A percentile compares a stretch with the other conserved stretches of the same genome.
phyloP scores from a whole-genome alignment of 2,797 vertebrate species.

The Spatula versicolor region DNA sequence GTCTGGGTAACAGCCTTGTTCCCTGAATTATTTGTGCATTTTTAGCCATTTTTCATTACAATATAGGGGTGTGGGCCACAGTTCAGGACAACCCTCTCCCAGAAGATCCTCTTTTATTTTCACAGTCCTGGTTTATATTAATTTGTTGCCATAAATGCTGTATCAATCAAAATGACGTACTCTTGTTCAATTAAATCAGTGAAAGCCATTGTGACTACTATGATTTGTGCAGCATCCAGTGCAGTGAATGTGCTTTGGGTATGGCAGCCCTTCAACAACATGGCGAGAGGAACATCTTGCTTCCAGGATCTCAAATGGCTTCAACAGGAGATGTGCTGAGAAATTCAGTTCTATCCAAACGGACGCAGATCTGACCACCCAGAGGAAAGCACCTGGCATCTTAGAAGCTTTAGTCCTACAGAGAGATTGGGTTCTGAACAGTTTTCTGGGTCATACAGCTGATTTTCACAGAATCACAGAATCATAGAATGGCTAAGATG shows the following conservation, averaged over 20 bases:
- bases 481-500: too few species aligned
- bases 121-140: not conserved
- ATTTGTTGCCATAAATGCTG: not conserved
- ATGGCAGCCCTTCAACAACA: not conserved
- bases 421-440: not conserved
- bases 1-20: not conserved
- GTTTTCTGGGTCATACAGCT: not conserved
- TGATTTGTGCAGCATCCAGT: not conserved
- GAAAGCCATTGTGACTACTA: not conserved
- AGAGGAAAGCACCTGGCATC: not conserved
- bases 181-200: not conserved
- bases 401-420: not conserved
- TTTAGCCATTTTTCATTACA: not conserved
- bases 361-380: not conserved
- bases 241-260: not conserved
- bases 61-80: not conserved
- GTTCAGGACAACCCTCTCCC: not conserved
- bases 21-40: not conserved
- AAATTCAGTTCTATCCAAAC: not conserved
- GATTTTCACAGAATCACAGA: not conserved
- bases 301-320: not conserved
- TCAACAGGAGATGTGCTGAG: not conserved
- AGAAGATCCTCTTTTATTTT: not conserved
- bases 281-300: rapidly evolving
- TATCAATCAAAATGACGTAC: not conserved